phyloP scores from a whole-genome alignment of 2,888 invertebrate species.

The Palloptera scutellata region DNA sequence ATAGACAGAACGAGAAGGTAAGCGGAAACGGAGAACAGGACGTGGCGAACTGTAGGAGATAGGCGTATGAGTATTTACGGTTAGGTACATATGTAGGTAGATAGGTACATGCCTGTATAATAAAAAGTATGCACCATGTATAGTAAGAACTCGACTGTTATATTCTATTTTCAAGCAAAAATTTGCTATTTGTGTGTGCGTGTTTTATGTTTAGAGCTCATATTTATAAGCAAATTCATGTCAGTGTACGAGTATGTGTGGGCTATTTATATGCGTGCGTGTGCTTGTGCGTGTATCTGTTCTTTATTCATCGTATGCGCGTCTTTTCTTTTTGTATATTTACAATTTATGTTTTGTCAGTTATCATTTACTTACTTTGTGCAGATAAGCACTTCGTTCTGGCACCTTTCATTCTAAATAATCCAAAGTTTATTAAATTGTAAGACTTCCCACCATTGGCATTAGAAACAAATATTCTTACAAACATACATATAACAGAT shows the following conservation, averaged over 20 bases:
- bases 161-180: conserved; percentile 2
- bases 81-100: not conserved
- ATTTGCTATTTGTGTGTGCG: not conserved
- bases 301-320: not conserved
- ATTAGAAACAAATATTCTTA: not conserved
- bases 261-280: not conserved
- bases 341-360: conserved; percentile 53
- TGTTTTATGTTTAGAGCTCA: not conserved
- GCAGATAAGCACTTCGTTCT: conserved; percentile 47
- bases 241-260: not conserved
- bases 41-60: too few relatives aligned
- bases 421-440: conserved; percentile 3
- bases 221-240: not conserved
- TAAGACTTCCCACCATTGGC: not conserved
- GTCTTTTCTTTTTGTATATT: conserved; percentile 47
- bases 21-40: too few relatives aligned
- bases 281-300: not conserved
- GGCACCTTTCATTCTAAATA: conserved; percentile 2
- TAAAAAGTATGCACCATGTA: not conserved
- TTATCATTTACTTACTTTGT: conserved; percentile 46
- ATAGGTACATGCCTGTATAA: not conserved
- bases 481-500: too few relatives aligned
- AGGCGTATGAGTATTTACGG: not conserved
- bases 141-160: not conserved
- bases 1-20: too few relatives aligned